Evolutionary conservation across 1,140 invertebrate species (phyloP), one percentile per base, ranked within the genome.

Genomic region (Hermatobates lingyangjiaoensis): DNA sequence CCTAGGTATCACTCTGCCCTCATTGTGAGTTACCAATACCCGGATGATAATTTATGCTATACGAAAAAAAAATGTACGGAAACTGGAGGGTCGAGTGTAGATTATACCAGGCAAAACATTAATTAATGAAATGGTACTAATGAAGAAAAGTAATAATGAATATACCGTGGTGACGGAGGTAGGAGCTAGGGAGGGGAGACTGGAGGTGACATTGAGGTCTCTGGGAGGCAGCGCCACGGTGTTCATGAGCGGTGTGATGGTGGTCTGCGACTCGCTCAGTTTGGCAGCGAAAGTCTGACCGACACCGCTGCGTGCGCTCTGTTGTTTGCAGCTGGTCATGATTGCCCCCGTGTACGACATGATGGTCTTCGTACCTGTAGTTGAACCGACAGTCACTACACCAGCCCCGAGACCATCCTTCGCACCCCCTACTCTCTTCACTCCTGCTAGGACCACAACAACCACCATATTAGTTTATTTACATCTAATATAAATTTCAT

Each of bases 341-440:
- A 77, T 74, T 45, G 74, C 73, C 51, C 68, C 71, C 18, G 75
- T 74, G 55, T 78, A 76, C 1, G 74, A 74, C 69, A 73, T 75
- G 23, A 74, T 79, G 44, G 73, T 73, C 57, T 73, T 74, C n/a
- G 71, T 73, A 53, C 65, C 69, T 4, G 68, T 66, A 24, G 71
- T 65, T 50, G 69, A 58, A 56, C 71, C 53, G 55, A 70, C 64
- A 45, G 71, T 62, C 49, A 68, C 53, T 30, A 64, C 56, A 52
- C 62, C 49, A 7, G 28, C 15, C 7, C 7, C 15, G 28, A 34
- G 28, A 7, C 7, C 28, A 34, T 34, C 28, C 15, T 34, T 34
- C 28, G 7, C 28, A 7, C 7, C 15, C 7, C 7, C 15, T 12
- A 65, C 63, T 51, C 67, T 61, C 59, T 70, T 71, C 34, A 70